Evolutionary conservation across 1,140 invertebrate species (phyloP), one percentile per base, ranked within the genome.

Genomic region (Pachypeltis micranthus): DNA sequence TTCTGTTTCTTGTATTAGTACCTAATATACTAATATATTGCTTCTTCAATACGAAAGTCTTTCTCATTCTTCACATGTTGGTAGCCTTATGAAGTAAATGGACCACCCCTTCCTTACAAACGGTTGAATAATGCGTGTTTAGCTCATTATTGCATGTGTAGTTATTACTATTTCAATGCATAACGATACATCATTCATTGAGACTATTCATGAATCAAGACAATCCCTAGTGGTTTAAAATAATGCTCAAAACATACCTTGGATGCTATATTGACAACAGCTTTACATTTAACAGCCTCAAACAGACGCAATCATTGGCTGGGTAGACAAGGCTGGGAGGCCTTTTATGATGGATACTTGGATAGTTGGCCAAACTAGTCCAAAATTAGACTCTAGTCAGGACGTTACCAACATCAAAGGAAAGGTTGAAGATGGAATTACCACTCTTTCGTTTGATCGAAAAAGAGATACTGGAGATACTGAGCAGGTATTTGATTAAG

Each of bases 311-410:
- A 83, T 95, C 7, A 76, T 96, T 16, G 91, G 91, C 10, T 93
- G 90, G 87, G 85, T 94, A 12, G 89, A 92, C 70, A 77, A 78
- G 59, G 85, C 77, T 21, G 86, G 86, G 3, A 77, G 87, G 21
- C 83, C 85, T 31, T 92, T 91, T 74, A 71, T 93, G 2, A 90
- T 91, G 84, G 91, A 96, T 72, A 88, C 87, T 0, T 95, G 88
- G 87, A 83, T 93, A 31, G 80, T 78, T 59, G 87, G 87, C 0
- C 90, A 90, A 73, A 81, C 80, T 12, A 76, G 83, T n/a, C 90
- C 91, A 0, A 75, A 84, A 2, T 72, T 92, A 7, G 91, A 95
- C 74, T 71, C 77, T 0, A 80, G 77, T 28, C 90, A 94, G 76
- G 85, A 92, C 70, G 81, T 92, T 47, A 81, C 78, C 65, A 85